phyloP scores from a whole-genome alignment of 2,797 vertebrate species.

The Macrochelys suwanniensis region DNA sequence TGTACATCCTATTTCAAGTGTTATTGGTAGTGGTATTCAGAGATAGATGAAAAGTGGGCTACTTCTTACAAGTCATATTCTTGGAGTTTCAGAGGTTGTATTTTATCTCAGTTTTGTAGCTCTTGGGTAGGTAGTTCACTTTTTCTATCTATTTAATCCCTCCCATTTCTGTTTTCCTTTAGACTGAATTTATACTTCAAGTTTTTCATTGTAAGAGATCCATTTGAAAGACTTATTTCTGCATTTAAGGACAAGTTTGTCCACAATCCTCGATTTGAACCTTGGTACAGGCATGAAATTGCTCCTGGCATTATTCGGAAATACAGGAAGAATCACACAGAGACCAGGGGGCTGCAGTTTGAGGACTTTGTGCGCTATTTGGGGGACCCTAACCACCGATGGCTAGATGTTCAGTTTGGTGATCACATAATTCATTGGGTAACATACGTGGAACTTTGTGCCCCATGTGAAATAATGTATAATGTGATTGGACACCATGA shows the following conservation, averaged over 20 bases:
- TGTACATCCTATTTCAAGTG: neutral
- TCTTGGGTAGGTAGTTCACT: neutral
- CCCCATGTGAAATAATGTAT: slow-evolving; percentile 94
- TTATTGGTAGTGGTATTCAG: neutral
- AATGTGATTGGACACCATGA: slow-evolving; percentile 95
- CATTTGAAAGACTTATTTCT: slow-evolving; percentile 96
- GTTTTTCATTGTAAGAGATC: slow-evolving; percentile 97
- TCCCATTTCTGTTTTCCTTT: slow-evolving; percentile 26
- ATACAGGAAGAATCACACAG: slow-evolving; percentile 89
- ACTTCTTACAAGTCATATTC: neutral
- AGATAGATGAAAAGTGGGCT: neutral
- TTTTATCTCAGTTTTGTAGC: neutral
- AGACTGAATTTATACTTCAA: slow-evolving; percentile 96
- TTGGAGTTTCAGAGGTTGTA: neutral
- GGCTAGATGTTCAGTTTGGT: slow-evolving; percentile 93
- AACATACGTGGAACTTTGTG: slow-evolving; percentile 93
- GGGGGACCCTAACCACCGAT: slow-evolving; percentile 90
- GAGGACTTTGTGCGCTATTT: slow-evolving; percentile 98
- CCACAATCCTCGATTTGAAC: slow-evolving; percentile 96
- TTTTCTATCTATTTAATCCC: neutral
- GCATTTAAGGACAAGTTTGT: slow-evolving; percentile 99
- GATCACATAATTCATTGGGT: slow-evolving; percentile 98
- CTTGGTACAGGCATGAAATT: slow-evolving; percentile 97
- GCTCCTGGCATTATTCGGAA: slow-evolving; percentile 96
- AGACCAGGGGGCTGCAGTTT: slow-evolving; percentile 91